Base-by-base conservation (phyloP, 2,888 invertebrate species). In the Celastrina argiolus region DNA sequence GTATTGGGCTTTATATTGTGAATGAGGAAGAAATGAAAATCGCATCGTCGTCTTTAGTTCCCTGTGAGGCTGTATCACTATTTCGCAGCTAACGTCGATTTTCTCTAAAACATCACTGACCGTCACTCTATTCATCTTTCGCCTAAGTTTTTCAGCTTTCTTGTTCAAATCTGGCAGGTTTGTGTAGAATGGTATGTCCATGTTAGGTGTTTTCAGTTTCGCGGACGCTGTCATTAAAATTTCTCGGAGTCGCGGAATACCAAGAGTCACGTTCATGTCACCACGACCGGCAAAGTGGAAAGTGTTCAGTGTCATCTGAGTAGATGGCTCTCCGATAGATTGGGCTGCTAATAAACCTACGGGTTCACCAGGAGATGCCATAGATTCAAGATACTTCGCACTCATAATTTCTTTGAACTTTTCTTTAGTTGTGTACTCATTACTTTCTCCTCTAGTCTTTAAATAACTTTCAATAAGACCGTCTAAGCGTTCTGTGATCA, bases 251-350 rank as follows among this genome's bases (percentile, higher is more conserved):
- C 99, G 94, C 0, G 99, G 99, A 76, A 99, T 99, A 92, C 99
- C 99, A n/a, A 99, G 92, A 0, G 99, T 99, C 0, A 99, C 99
- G 92, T 99, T 99, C 99, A 99, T 99, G 88, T 99, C 99, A 92
- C 99, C 99, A 88, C 99, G 95, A 80, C 99, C 99, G 76, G 99
- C 99, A 84, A 99, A 99, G 82, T 99, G 99, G 87, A 99, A 99
- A 51, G 99, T 99, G 85, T 99, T 99, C 81, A 99, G 89, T 77
- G 99, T 99, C 99, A 99, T 99, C 93, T 99, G 99, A 68, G 99
- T 99, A 1, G 99, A 99, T 0, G 99, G 99, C 86, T 99, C 99
- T 67, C 99, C 99, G 70, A 99, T 96, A 0, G 98, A 98, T 92
- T 99, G 99, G 1, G 99, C 99, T 14, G 99, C 99, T 71, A 99